Percentiles rank a stretch among this genome's conserved stretches.
Conservation (phyloP, 2,888 invertebrate species). For the Agonopterix alstromeriana region DNA sequence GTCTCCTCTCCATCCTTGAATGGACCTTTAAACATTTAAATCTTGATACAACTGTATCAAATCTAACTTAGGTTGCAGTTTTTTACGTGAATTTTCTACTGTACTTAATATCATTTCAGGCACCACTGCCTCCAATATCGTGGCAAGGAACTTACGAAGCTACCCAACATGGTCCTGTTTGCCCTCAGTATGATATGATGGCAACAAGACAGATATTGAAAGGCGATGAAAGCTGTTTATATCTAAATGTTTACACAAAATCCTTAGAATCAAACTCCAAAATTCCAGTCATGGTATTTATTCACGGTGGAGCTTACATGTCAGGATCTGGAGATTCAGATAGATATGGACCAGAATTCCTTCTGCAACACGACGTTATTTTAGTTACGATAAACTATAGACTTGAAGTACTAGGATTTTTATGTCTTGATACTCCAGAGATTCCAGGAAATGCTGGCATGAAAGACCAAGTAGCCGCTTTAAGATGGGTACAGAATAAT, state of each 20-base stretch:
- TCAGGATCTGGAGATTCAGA: constrained; percentile 43
- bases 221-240: constrained; percentile 42
- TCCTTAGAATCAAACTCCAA: constrained; percentile 19
- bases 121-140: constrained; percentile 29
- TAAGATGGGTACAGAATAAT: constrained; percentile 37
- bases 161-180: constrained; percentile 30
- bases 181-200: constrained; percentile 36
- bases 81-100: no score
- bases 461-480: constrained; percentile 42
- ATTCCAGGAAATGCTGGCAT: constrained; percentile 48
- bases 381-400: constrained; percentile 54
- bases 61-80: no score
- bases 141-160: constrained; percentile 42
- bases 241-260: constrained; percentile 40
- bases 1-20: no score
- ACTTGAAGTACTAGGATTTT: constrained; percentile 40
- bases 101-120: constrained; percentile 22
- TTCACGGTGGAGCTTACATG: constrained; percentile 47
- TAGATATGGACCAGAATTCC: constrained; percentile 41
- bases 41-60: no score
- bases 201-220: constrained; percentile 14
- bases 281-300: constrained; percentile 48
- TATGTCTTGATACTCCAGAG: constrained; percentile 35
- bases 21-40: no score
- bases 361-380: constrained; percentile 45